Evolutionary conservation across 2,797 vertebrate genomes (phyloP).

Genomic region (Chelon auratus): DNA sequence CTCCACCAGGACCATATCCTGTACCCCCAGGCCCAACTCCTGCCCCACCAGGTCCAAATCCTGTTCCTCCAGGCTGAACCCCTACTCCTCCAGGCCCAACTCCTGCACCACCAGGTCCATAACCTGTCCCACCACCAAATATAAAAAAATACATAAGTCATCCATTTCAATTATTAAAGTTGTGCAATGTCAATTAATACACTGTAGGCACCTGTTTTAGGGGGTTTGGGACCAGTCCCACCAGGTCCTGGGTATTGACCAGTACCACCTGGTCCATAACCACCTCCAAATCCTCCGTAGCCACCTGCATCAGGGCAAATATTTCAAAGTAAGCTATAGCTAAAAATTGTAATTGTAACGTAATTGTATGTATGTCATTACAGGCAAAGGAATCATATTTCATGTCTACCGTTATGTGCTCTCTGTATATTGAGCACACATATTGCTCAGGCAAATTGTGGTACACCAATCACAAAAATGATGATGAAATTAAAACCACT

Average conservation of each 20-base stretch:
- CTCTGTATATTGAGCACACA: not conserved
- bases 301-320: conserved; percentile 57
- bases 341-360: too few species aligned
- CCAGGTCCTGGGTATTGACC: conserved; percentile 65
- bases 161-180: not conserved
- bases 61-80: not conserved
- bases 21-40: conserved; percentile 39
- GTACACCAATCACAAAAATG: not conserved
- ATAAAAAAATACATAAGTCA: conserved; percentile 17
- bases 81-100: conserved; percentile 43
- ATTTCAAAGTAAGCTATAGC: too few species aligned
- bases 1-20: conserved; percentile 44
- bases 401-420: too few species aligned
- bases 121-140: conserved; percentile 61
- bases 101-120: conserved; percentile 54
- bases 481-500: conserved; percentile 34
- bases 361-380: too few species aligned
- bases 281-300: conserved; percentile 58
- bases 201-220: conserved; percentile 76
- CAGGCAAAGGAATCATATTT: not conserved
- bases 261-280: conserved; percentile 66
- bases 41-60: not conserved
- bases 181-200: not conserved
- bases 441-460: not conserved
- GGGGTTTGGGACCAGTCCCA: conserved; percentile 73